Base-by-base conservation (phyloP, 2,888 invertebrate genomes). In the Phalangium opilio region DNA sequence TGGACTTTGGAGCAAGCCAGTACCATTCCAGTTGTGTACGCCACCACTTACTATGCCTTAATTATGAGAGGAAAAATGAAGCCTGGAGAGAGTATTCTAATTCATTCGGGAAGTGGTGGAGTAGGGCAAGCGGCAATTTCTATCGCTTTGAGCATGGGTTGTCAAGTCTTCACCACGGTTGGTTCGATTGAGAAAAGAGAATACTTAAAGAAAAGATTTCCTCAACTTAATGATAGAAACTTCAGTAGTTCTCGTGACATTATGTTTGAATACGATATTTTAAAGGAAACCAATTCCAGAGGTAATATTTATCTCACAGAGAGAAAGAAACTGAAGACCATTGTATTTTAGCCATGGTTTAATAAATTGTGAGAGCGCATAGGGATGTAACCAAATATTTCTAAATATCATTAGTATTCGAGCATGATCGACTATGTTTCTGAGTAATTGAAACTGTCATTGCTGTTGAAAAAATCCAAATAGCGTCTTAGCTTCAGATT, bases 81-180 rank as follows among this genome's bases (percentile, higher is more conserved):
- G 17, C 43, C 47, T 36, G 62, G 63, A 2, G 48, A 62, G 34
- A 52, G 41, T 19, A 48, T 59, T 17, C 58, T 64, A 5, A 64
- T 65, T 57, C 93, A 95, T 65, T 90, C 93, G 44, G 93, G 93
- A 53, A 81, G 85, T 53, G 95, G 93, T 50, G 93, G 93, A 60
- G 93, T 95, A 35, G 96, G 96, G 5, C 90, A 91, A 71, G 95
- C 96, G 1, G 91, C 95, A 52, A 91, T 96, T 60, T 75, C 86
- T 17, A 83, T 96, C 60, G 91, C 93, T 43, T 74, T 96, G 44
- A 79, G 81, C 64, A 77, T 82, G 67, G 87, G 89, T 44, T 83
- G 91, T 69, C 77, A 75, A 44, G 90, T 91, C 3, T 90, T 75
- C 70, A 86, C 93, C 10, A 96, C 95, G 0, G 91, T 91, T 43